Conservation (phyloP, 2,797 vertebrate genomes). For the Diceros bicornis region DNA sequence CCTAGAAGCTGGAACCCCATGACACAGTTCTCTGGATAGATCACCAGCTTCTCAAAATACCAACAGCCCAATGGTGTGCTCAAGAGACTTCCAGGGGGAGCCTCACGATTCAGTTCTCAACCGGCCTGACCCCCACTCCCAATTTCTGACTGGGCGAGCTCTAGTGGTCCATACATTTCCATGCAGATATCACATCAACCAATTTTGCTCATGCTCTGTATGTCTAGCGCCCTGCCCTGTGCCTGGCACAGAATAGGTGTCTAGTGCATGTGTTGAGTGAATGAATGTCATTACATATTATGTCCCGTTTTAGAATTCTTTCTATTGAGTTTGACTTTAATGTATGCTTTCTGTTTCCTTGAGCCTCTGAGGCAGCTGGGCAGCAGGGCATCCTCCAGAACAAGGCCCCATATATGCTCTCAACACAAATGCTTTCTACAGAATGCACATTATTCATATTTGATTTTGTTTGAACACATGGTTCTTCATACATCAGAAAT, state of each 20-base stretch:
- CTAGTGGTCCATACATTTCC: background rate
- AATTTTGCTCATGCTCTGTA: background rate
- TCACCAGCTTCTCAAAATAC: background rate
- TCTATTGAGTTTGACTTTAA: background rate
- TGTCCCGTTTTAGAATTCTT: background rate
- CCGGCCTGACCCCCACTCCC: background rate
- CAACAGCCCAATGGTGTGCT: background rate
- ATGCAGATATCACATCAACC: background rate
- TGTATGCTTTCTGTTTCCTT: background rate
- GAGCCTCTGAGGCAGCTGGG: background rate
- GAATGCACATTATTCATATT: background rate
- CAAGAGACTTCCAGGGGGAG: background rate
- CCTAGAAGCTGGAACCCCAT: background rate
- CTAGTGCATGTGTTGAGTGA: background rate
- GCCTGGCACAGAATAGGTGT: background rate
- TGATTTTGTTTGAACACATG: background rate
- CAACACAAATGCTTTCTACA: background rate
- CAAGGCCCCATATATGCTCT: background rate
- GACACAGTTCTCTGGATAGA: background rate
- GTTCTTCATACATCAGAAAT: constrained; percentile 15
- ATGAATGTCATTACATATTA: background rate
- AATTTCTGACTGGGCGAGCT: background rate
- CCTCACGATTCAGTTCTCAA: background rate
- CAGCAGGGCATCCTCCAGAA: background rate
- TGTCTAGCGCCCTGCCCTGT: background rate